Conservation (phyloP, 2,888 invertebrate species). For the Choristoneura rosaceana region DNA sequence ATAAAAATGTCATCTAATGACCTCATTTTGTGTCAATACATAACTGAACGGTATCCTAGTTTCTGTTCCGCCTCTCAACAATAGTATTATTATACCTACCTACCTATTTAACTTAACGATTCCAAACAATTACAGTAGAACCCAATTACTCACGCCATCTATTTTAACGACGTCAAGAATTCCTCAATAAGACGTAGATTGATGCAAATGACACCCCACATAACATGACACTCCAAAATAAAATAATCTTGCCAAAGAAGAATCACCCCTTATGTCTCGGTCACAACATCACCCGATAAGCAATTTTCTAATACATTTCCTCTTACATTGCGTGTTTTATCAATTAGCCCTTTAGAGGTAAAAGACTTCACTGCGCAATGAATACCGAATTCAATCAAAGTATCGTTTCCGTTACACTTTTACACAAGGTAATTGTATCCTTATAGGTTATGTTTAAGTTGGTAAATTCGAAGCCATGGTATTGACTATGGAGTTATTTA, state of each 20-base stretch:
- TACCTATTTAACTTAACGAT: slow-evolving; percentile 3
- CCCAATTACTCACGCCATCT: slow-evolving; percentile 57
- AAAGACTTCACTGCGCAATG: neutral
- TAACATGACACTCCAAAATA: slow-evolving; percentile 47
- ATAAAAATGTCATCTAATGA: too few relatives aligned
- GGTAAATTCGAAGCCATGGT: slow-evolving; percentile 55
- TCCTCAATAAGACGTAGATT: slow-evolving; percentile 75
- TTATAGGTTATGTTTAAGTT: slow-evolving; percentile 31
- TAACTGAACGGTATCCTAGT: too few relatives aligned
- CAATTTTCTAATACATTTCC: neutral
- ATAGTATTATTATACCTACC: too few relatives aligned
- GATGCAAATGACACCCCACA: slow-evolving; percentile 78
- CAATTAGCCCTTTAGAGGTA: neutral
- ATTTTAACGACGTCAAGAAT: slow-evolving; percentile 69
- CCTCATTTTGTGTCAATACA: too few relatives aligned
- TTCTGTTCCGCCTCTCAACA: too few relatives aligned
- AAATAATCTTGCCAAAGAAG: slow-evolving; percentile 27
- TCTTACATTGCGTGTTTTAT: neutral
- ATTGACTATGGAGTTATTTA: slow-evolving; percentile 78
- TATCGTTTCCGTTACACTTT: neutral
- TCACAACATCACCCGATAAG: neutral
- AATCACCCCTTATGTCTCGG: slow-evolving; percentile 36
- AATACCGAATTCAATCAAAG: neutral
- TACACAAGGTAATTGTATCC: neutral
- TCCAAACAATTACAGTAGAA: slow-evolving; percentile 55